phyloP scores from a whole-genome alignment of 2,797 vertebrate genomes.

The Tokudaia muenninki region DNA sequence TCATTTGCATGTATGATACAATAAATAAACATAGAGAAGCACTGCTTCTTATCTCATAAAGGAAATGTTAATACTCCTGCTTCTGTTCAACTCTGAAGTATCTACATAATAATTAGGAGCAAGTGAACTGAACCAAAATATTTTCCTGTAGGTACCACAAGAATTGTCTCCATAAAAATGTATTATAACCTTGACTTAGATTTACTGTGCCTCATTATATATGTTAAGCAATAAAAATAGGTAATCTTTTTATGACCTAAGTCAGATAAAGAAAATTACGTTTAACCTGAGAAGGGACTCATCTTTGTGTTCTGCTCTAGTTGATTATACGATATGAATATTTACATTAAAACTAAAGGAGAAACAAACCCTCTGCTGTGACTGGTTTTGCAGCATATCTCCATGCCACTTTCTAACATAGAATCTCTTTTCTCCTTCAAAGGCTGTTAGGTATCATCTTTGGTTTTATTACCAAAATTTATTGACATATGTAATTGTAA shows the following conservation, averaged over 20 bases:
- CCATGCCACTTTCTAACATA: conserved; percentile 59
- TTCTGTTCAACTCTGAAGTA: not conserved
- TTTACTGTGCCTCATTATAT: not conserved
- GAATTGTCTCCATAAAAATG: not conserved
- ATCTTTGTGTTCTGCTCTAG: not conserved
- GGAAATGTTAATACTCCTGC: not conserved
- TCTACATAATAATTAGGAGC: conserved; percentile 16
- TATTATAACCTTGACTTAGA: not conserved
- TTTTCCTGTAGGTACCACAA: not conserved
- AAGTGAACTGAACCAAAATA: conserved; percentile 35
- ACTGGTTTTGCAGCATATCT: conserved; percentile 39
- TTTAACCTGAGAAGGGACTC: conserved; percentile 35
- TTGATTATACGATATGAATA: conserved; percentile 40
- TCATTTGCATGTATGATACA: not conserved
- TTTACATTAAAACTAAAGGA: conserved; percentile 23
- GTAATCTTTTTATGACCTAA: conserved; percentile 31
- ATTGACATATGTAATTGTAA: conserved; percentile 31
- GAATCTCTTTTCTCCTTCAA: not conserved
- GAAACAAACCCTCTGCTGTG: conserved; percentile 43
- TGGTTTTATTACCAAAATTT: conserved; percentile 45
- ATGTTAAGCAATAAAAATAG: conserved; percentile 3
- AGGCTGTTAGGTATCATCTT: not conserved
- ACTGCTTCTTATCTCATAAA: conserved; percentile 39
- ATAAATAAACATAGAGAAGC: not conserved
- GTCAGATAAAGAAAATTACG: conserved; percentile 3